A percentile compares a stretch with the other conserved stretches of the same genome.
Conservation (phyloP, 2,888 invertebrate species). For the Salticus scenicus region DNA sequence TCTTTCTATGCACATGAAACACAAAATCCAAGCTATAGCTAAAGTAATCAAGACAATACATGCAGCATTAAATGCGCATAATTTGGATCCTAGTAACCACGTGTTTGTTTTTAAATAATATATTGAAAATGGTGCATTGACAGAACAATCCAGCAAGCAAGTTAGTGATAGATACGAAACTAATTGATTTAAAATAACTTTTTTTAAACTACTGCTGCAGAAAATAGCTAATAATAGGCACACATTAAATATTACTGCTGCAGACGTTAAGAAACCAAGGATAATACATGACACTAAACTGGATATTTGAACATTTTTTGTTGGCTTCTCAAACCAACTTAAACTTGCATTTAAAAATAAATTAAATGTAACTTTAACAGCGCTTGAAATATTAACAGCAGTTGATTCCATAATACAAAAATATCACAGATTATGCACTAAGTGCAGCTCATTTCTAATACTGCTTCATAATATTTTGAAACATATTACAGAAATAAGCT, state of each 20-base stretch:
- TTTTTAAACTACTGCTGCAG: conserved; percentile 52
- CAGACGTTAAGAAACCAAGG: conserved; percentile 5
- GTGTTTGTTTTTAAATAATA: conserved; percentile 21
- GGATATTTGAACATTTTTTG: background rate
- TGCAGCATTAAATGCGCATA: conserved; percentile 42
- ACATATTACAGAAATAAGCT: background rate
- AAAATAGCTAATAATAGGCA: conserved; percentile 37
- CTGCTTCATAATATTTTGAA: background rate
- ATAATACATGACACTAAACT: conserved; percentile 34
- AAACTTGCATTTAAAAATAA: conserved; percentile 53
- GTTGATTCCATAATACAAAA: background rate
- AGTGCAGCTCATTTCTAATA: background rate
- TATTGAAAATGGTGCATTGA: conserved; percentile 43
- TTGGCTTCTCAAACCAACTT: conserved; percentile 59
- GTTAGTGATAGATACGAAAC: conserved; percentile 27
- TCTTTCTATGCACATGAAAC: conserved; percentile 52
- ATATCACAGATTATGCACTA: background rate
- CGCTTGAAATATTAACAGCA: conserved; percentile 18
- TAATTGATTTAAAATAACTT: conserved; percentile 47
- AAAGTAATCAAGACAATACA: conserved; percentile 26
- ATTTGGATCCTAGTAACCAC: conserved; percentile 16
- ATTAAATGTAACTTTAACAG: conserved; percentile 51
- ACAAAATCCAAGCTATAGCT: conserved; percentile 39
- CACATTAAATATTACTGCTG: conserved; percentile 37
- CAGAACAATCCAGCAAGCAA: conserved; percentile 41